Conservation (phyloP, 2,797 vertebrate genomes). For the Microhierax caerulescens region DNA sequence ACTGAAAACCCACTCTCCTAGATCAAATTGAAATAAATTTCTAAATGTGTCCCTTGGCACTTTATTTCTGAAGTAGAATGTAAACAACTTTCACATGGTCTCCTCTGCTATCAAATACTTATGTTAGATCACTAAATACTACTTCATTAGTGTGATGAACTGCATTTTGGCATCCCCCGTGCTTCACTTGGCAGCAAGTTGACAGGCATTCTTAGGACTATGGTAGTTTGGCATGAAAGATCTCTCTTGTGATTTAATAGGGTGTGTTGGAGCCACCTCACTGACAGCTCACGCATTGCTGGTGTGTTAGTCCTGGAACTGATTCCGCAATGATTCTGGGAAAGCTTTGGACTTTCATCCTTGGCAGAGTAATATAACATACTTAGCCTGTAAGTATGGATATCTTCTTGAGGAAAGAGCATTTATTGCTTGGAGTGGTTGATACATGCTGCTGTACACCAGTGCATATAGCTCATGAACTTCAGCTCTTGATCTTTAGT, state of each 20-base stretch:
- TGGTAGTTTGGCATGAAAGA: not conserved
- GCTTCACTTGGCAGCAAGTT: not conserved
- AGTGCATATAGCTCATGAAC: not conserved
- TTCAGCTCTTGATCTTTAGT: not conserved
- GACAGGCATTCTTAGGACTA: not conserved
- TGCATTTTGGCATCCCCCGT: not conserved
- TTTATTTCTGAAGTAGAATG: not conserved
- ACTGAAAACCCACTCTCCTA: not conserved
- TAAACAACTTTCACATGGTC: not conserved
- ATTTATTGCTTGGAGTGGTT: not conserved
- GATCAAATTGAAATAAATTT: not conserved
- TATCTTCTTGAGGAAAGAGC: not conserved
- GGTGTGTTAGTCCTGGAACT: not conserved
- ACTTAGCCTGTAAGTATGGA: not conserved
- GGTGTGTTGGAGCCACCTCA: not conserved
- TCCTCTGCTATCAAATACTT: not conserved
- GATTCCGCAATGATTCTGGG: accelerated
- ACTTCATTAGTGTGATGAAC: not conserved
- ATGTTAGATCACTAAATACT: not conserved
- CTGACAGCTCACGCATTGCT: not conserved
- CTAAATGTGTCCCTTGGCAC: not conserved
- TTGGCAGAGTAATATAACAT: accelerated
- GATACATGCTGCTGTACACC: not conserved
- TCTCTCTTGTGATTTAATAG: not conserved
- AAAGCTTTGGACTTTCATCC: not conserved